A percentile compares a stretch with the other conserved stretches of the same genome.
Conservation (phyloP, 2,797 vertebrate genomes). For the Sibirionetta formosa region DNA sequence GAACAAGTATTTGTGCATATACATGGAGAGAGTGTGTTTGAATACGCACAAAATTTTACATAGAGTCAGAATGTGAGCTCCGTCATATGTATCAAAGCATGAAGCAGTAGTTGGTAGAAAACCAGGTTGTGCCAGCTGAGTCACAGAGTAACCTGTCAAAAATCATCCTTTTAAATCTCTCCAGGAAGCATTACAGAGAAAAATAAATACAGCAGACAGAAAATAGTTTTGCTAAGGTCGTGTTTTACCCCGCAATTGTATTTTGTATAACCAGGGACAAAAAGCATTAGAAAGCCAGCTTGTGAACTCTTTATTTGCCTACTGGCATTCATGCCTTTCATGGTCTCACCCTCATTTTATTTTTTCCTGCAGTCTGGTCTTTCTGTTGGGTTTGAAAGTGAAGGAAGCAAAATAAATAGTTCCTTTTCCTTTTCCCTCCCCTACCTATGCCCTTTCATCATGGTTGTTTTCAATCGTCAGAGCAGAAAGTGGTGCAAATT, state of each 20-base stretch:
- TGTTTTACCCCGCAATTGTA: not conserved
- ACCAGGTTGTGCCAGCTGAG: not conserved
- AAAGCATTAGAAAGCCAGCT: not conserved
- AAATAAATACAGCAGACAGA: not conserved
- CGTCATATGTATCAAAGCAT: rapidly evolving
- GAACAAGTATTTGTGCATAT: rapidly evolving
- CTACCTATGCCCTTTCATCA: not conserved
- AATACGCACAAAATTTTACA: rapidly evolving
- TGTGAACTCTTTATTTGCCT: not conserved
- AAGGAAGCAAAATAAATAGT: not conserved
- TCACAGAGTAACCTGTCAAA: not conserved
- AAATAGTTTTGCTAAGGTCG: not conserved
- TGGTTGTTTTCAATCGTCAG: not conserved
- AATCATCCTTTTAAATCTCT: not conserved
- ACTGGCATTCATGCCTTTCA: not conserved
- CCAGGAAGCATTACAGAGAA: not conserved
- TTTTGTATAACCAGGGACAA: not conserved
- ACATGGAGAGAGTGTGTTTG: rapidly evolving
- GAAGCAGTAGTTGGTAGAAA: not conserved
- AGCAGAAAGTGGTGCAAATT: not conserved
- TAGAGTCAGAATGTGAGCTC: not conserved
- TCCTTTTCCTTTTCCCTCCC: not conserved
- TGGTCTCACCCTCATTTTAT: not conserved
- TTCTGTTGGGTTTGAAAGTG: not conserved
- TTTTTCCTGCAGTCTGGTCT: not conserved